Evolutionary conservation across 1,140 invertebrate species (phyloP).

Genomic region (Drosophila sp.): DNA sequence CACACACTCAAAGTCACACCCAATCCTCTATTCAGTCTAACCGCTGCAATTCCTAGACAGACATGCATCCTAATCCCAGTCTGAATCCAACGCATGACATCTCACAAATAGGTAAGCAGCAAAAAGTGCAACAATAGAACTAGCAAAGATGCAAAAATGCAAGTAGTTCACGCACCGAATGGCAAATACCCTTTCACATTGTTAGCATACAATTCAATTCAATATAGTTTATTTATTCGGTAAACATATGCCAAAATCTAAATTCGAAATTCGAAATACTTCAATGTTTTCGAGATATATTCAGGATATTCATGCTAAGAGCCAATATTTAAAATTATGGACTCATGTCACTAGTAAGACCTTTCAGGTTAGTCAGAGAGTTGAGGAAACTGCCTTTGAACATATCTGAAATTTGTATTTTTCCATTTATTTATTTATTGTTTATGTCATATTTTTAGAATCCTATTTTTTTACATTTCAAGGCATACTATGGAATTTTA

Average conservation of each 20-base stretch:
- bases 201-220: neutral
- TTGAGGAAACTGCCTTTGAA: neutral
- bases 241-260: neutral
- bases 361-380: neutral
- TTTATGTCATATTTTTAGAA: neutral
- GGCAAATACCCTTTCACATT: neutral
- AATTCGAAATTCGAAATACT: neutral
- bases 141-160: neutral
- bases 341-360: neutral
- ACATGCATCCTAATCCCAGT: slow-evolving; percentile 26
- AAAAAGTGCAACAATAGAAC: slow-evolving; percentile 39
- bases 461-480: neutral
- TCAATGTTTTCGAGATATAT: neutral
- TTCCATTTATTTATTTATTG: neutral
- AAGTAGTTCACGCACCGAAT: neutral
- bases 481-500: neutral
- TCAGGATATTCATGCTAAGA: neutral
- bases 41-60: neutral
- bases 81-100: slow-evolving; percentile 31
- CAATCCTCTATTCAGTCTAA: neutral
- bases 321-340: neutral
- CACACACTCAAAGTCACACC: neutral
- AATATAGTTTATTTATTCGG: neutral
- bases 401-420: neutral
- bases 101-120: slow-evolving; percentile 37